Percentiles rank a stretch among this genome's conserved stretches.
phyloP scores from a whole-genome alignment of 2,113 vertebrate species.

The Pollachius pollachius region DNA sequence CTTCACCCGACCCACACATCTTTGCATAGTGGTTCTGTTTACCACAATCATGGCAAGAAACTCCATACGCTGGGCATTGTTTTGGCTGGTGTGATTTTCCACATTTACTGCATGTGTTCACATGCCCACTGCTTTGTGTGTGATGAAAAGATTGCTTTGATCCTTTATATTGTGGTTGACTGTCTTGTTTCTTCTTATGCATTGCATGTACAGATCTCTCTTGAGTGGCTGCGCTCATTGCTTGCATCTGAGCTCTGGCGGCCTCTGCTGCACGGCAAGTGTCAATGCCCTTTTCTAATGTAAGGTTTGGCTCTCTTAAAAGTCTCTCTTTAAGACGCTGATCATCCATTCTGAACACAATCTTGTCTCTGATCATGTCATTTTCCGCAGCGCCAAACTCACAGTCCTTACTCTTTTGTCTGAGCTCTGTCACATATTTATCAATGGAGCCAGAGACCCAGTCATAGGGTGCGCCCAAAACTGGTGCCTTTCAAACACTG shows the following conservation, averaged over 20 bases:
- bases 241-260: neutral
- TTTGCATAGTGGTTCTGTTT: conserved; percentile 20
- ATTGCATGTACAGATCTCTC: neutral
- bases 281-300: conserved; percentile 4
- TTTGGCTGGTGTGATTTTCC: conserved; percentile 11
- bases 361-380: conserved; percentile 25
- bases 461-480: conserved; percentile 20
- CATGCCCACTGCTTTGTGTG: neutral
- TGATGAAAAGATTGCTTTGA: neutral
- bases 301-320: neutral
- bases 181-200: too few relatives aligned
- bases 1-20: conserved; percentile 1
- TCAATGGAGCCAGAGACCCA: conserved; percentile 10
- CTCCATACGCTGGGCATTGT: conserved; percentile 10
- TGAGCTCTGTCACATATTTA: conserved; percentile 22
- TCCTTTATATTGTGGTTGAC: neutral
- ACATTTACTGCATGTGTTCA: conserved; percentile 7
- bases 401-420: conserved; percentile 17
- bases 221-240: neutral
- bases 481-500: conserved; percentile 14
- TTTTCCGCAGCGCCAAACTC: conserved; percentile 14
- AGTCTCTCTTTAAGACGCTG: neutral
- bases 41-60: conserved; percentile 5
- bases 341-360: conserved; percentile 11
- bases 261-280: conserved; percentile 1